phyloP scores from a whole-genome alignment of 2,888 invertebrate genomes.

The Hylaea fasciaria region DNA sequence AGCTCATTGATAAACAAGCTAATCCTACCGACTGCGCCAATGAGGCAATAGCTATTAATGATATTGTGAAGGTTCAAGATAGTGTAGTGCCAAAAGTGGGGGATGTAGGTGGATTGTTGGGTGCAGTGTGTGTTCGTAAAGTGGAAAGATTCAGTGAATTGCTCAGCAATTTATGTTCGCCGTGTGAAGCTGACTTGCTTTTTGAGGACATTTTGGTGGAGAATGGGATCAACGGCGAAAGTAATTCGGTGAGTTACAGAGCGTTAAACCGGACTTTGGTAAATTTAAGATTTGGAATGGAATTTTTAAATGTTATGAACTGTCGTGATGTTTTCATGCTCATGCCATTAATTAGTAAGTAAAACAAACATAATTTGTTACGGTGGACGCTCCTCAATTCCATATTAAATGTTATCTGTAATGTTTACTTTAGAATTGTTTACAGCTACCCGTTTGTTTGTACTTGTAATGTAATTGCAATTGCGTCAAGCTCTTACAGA shows the following conservation, averaged over 20 bases:
- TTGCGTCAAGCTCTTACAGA: no score
- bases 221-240: conserved; percentile 70
- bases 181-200: conserved; percentile 76
- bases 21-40: conserved; percentile 16
- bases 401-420: no score
- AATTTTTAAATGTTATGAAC: no score
- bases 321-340: no score
- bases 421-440: background rate
- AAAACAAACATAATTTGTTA: background rate
- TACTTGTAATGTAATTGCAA: no score
- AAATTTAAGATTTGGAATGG: no score
- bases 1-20: conserved; percentile 66
- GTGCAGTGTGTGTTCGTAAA: conserved; percentile 81
- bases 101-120: conserved; percentile 69
- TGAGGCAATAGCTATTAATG: conserved; percentile 59
- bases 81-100: conserved; percentile 77
- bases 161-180: conserved; percentile 81
- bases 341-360: no score
- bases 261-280: no score
- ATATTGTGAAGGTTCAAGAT: conserved; percentile 63
- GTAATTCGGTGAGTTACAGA: conserved; percentile 62
- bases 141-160: conserved; percentile 82
- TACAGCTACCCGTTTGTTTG: no score
- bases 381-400: background rate
- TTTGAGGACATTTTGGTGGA: conserved; percentile 79